A percentile compares a stretch with the other conserved stretches of the same genome.
These are phyloP conservation scores for Heliocidaris erythrogramma DNA, from an alignment of 35 echinoderm and acorn worm species.

Conservation along the genomic window DNA sequence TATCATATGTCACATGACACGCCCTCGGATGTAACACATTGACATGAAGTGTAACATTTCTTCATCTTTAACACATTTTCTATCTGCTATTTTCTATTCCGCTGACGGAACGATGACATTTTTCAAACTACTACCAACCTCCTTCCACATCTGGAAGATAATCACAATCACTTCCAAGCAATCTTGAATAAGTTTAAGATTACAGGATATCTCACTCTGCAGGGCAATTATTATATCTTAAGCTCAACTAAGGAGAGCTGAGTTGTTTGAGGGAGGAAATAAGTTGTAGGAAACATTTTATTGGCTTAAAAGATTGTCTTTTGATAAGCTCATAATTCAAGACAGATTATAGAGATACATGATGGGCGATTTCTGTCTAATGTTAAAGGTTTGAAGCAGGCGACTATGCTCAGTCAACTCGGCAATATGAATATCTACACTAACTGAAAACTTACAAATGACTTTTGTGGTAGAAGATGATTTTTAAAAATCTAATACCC, in stretches of 20 bases:
- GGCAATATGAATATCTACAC: neutral
- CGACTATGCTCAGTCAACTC: neutral
- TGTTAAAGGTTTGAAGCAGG: neutral
- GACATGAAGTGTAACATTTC: neutral
- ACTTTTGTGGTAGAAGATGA: too few relatives aligned
- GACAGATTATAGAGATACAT: neutral
- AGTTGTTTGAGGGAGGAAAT: neutral
- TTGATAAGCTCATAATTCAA: neutral
- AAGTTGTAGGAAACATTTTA: conserved; percentile 4
- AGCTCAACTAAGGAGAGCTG: neutral
- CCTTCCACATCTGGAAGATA: conserved; percentile 7
- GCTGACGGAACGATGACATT: neutral
- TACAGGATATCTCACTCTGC: neutral
- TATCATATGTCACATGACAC: neutral
- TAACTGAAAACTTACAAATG: too few relatives aligned
- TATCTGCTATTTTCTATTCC: neutral
- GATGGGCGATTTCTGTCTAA: neutral
- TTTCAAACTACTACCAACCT: neutral
- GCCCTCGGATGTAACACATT: neutral
- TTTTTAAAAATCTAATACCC: neutral
- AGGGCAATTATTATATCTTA: neutral
- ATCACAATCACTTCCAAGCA: neutral
- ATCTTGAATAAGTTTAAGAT: neutral
- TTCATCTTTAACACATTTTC: neutral
- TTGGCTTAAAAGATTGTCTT: neutral